Evolutionary conservation across 2,113 vertebrate species (phyloP).

Genomic region (Charadrius vociferus): DNA sequence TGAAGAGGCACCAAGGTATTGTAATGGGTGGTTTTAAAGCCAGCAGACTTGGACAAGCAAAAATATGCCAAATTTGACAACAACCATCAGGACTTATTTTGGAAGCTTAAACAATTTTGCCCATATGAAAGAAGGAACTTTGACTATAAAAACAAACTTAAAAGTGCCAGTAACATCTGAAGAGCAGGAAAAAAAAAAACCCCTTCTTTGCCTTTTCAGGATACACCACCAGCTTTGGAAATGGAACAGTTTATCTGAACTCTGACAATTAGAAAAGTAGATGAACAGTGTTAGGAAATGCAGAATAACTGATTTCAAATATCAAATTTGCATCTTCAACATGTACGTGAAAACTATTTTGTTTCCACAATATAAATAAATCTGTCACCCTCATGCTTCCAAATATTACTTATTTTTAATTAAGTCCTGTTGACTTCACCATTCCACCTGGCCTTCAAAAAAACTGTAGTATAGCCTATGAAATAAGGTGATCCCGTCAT

Average conservation of each 20-base stretch:
- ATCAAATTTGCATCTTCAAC: neutral
- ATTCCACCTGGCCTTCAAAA: neutral
- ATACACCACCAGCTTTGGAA: neutral
- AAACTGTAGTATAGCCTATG: neutral
- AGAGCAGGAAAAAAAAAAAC: neutral
- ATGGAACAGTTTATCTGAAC: neutral
- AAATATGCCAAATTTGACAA: neutral
- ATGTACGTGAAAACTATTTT: neutral
- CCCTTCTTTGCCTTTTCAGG: neutral
- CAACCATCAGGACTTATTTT: neutral
- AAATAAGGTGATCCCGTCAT: neutral
- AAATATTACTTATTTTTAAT: neutral
- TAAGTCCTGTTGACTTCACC: neutral
- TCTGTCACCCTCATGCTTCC: neutral
- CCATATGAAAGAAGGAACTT: neutral
- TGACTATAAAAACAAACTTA: neutral
- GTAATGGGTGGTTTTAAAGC: accelerated
- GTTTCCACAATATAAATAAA: neutral
- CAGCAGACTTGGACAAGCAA: neutral
- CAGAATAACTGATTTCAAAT: neutral
- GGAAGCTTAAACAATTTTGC: neutral
- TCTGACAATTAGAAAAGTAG: neutral
- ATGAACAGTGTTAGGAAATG: neutral
- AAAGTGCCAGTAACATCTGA: neutral
- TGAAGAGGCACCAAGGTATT: neutral